These are phyloP conservation scores for Trypoxylus dichotomus DNA, from an alignment of 1,140 invertebrate species.

Conservation along the genomic window DNA sequence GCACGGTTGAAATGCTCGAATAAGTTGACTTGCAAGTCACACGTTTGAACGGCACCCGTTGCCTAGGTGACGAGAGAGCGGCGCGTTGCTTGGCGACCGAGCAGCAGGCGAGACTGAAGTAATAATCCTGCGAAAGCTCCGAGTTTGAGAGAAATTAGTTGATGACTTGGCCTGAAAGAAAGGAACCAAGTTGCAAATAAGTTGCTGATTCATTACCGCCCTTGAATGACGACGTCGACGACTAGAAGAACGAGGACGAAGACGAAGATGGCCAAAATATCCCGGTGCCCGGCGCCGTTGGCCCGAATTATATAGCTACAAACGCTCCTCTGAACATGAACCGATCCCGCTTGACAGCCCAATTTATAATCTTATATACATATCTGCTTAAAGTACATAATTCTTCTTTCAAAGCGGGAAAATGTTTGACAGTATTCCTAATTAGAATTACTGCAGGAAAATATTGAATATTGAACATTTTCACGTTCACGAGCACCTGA, in stretches of 20 bases:
- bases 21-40: slow-evolving; percentile 45
- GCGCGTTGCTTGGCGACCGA: slow-evolving; percentile 45
- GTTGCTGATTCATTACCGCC: slow-evolving; percentile 50
- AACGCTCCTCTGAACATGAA: slow-evolving; percentile 2
- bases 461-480: slow-evolving; percentile 15
- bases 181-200: slow-evolving; percentile 50
- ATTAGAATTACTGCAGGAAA: slow-evolving; percentile 17
- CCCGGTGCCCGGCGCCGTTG: slow-evolving; percentile 1
- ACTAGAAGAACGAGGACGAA: slow-evolving; percentile 4
- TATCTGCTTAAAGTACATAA: slow-evolving; percentile 24
- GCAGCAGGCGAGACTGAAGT: slow-evolving; percentile 41
- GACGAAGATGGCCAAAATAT: slow-evolving; percentile 21
- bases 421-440: slow-evolving; percentile 12
- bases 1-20: slow-evolving; percentile 34
- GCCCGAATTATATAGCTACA: slow-evolving; percentile 8
- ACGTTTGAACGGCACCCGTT: slow-evolving; percentile 39
- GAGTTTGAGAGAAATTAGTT: slow-evolving; percentile 48
- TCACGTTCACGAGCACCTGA: background rate
- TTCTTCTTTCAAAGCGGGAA: slow-evolving; percentile 27
- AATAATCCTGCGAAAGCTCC: slow-evolving; percentile 46
- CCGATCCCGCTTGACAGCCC: slow-evolving; percentile 35
- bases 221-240: slow-evolving; percentile 32
- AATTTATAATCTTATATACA: slow-evolving; percentile 41
- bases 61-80: slow-evolving; percentile 41
- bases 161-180: slow-evolving; percentile 49